These are phyloP conservation scores for Eupelmus urozonus DNA, from an alignment of 2,888 invertebrate species.

Conservation along the genomic window DNA sequence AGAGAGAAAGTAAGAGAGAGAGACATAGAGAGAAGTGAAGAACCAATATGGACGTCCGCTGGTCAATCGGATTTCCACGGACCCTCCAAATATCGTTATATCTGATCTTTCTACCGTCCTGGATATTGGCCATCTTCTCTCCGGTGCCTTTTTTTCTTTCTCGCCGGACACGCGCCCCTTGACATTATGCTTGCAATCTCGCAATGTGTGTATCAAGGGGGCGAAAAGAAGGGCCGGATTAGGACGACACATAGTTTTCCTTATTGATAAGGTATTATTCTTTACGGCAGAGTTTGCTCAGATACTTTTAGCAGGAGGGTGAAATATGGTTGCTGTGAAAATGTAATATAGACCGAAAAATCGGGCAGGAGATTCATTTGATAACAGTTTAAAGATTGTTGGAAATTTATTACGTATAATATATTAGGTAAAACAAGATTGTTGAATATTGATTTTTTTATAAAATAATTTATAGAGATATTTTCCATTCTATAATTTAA, in stretches of 20 bases:
- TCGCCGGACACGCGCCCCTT: not conserved
- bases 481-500: no score
- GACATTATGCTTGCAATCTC: constrained; percentile 16
- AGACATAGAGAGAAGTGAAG: constrained; percentile 23
- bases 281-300: not conserved
- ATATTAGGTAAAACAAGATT: no score
- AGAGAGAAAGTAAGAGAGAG: constrained; percentile 49
- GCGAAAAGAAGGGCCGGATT: constrained; percentile 22
- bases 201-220: not conserved
- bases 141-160: not conserved
- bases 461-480: no score
- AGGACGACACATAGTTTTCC: constrained; percentile 52
- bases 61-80: constrained; percentile 75
- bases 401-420: no score
- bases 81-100: constrained; percentile 62
- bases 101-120: constrained; percentile 44
- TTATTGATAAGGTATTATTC: constrained; percentile 42
- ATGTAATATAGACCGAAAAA: not conserved
- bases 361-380: not conserved
- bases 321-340: not conserved
- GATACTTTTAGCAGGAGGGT: not conserved
- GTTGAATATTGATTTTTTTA: no score
- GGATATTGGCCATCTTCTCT: constrained; percentile 54
- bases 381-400: not conserved
- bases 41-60: constrained; percentile 71